These are phyloP conservation scores for Apteryx owenii DNA, from an alignment of 2,113 vertebrate genomes.

Conservation along the genomic window DNA sequence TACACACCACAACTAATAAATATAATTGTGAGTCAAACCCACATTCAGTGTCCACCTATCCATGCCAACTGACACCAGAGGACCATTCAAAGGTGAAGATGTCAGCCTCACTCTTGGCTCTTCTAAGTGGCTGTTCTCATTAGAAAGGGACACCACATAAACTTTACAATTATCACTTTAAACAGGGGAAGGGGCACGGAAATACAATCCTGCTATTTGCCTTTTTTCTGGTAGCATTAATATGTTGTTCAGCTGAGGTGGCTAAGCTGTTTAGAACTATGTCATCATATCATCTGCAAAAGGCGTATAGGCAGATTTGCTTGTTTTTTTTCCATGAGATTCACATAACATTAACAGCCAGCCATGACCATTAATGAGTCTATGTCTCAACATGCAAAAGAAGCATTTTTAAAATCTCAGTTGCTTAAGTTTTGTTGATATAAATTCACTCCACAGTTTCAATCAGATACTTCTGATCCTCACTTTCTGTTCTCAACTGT, in stretches of 20 bases:
- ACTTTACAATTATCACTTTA: neutral
- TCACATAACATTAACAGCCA: neutral
- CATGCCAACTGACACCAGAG: neutral
- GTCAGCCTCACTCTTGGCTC: neutral
- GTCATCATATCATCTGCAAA: neutral
- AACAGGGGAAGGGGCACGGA: neutral
- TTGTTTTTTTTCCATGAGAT: neutral
- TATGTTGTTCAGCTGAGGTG: neutral
- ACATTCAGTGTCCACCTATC: neutral
- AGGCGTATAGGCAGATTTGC: neutral
- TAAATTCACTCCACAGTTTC: constrained; percentile 6
- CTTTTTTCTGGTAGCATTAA: neutral
- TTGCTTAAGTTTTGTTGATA: constrained; percentile 16
- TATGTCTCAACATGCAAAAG: neutral
- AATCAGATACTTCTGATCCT: neutral
- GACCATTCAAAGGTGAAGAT: neutral
- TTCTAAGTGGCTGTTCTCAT: neutral
- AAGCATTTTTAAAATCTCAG: neutral
- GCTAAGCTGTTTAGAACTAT: neutral
- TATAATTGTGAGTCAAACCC: neutral
- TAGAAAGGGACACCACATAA: neutral
- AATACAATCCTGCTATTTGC: neutral
- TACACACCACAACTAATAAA: neutral
- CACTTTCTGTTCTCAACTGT: neutral
- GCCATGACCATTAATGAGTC: neutral